phyloP scores from a whole-genome alignment of 2,888 invertebrate genomes.

The Hecatera dysodea region DNA sequence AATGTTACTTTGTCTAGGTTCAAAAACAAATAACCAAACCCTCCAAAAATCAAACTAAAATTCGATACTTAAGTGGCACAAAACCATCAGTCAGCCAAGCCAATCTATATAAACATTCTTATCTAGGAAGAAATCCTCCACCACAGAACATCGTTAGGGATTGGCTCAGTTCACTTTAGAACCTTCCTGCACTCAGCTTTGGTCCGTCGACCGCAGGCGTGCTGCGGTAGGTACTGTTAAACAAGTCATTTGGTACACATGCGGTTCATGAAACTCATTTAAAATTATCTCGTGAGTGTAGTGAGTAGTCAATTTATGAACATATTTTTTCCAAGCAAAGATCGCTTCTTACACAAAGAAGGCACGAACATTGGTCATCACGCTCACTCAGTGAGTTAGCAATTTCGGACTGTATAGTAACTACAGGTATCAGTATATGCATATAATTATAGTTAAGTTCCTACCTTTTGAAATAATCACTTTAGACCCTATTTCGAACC shows the following conservation, averaged over 20 bases:
- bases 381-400: no score
- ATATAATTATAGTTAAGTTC: no score
- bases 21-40: no score
- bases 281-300: not conserved
- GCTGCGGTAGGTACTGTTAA: slow-evolving; percentile 23
- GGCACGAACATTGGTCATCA: not conserved
- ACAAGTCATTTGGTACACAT: not conserved
- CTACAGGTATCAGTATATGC: no score
- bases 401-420: no score
- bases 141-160: slow-evolving; percentile 77
- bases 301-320: not conserved
- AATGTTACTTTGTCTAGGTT: no score
- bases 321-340: not conserved
- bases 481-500: no score
- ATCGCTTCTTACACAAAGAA: not conserved
- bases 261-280: no score
- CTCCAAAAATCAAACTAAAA: not conserved
- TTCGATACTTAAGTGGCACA: not conserved
- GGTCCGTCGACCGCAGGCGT: slow-evolving; percentile 63
- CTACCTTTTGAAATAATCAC: no score
- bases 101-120: slow-evolving; percentile 36
- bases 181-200: slow-evolving; percentile 79
- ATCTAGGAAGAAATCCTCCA: slow-evolving; percentile 63
- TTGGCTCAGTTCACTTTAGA: slow-evolving; percentile 79
- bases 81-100: not conserved